phyloP scores from a whole-genome alignment of 2,888 invertebrate genomes.

The Entomobrya multifasciata region DNA sequence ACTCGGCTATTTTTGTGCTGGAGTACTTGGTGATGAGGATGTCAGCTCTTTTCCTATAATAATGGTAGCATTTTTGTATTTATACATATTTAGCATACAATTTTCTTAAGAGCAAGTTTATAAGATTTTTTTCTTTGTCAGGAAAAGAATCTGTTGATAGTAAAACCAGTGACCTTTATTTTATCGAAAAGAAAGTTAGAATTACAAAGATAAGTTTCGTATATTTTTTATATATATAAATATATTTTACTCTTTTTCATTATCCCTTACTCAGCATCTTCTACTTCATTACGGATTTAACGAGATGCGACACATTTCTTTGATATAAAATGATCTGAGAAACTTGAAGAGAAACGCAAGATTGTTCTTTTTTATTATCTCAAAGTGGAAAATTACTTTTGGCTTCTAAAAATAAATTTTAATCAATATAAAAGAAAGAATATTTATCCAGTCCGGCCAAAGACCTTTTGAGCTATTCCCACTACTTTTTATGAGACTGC shows the following conservation, averaged over 20 bases:
- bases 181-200: too few species aligned
- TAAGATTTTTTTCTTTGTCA: neutral
- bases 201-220: too few species aligned
- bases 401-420: slow-evolving; percentile 32
- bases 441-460: neutral
- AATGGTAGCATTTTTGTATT: neutral
- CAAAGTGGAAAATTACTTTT: neutral
- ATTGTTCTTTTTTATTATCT: slow-evolving; percentile 8
- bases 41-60: slow-evolving; percentile 19
- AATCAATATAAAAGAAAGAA: slow-evolving; percentile 20
- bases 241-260: too few species aligned
- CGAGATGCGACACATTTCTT: too few species aligned
- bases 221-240: too few species aligned
- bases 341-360: neutral
- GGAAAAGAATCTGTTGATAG: neutral
- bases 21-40: slow-evolving; percentile 6
- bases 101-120: neutral
- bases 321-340: neutral
- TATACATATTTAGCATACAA: neutral
- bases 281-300: too few species aligned
- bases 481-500: neutral
- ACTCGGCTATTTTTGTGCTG: neutral
- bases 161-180: too few species aligned
- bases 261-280: too few species aligned
- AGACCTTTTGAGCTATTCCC: slow-evolving; percentile 6